A percentile compares a stretch with the other conserved stretches of the same genome.
Evolutionary conservation across 2,888 invertebrate genomes (phyloP).

Genomic region (Boloria euphrosyne): DNA sequence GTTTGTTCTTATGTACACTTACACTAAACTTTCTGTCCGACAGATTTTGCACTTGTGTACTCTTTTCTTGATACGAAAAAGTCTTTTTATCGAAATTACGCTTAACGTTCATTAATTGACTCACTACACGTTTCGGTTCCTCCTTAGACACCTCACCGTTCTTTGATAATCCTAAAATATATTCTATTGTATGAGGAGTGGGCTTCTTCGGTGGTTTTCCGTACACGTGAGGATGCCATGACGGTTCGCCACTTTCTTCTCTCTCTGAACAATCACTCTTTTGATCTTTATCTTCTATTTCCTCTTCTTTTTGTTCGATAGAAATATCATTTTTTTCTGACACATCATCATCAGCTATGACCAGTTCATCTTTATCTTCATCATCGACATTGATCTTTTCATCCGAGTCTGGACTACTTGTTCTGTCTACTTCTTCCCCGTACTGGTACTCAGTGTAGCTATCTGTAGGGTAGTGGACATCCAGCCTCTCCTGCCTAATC

Average conservation of each 20-base stretch:
- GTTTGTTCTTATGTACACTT: conserved; percentile 67
- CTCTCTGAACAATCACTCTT: conserved; percentile 46
- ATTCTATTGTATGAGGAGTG: conserved; percentile 93
- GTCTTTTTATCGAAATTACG: conserved; percentile 60
- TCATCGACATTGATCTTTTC: conserved; percentile 66
- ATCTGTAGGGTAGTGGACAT: conserved; percentile 48
- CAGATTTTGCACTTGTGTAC: conserved; percentile 69
- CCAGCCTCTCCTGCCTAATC: conserved; percentile 56
- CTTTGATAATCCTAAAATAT: conserved; percentile 87
- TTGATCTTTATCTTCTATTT: conserved; percentile 40
- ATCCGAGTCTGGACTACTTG: conserved; percentile 53
- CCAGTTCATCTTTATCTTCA: conserved; percentile 57
- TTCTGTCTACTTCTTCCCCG: conserved; percentile 50
- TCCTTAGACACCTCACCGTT: conserved; percentile 48
- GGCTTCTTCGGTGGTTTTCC: conserved; percentile 90
- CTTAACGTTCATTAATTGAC: conserved; percentile 67
- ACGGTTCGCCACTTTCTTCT: conserved; percentile 57
- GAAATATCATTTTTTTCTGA: conserved; percentile 39
- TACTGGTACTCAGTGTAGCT: conserved; percentile 44
- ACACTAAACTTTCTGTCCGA: conserved; percentile 55
- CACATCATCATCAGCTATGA: conserved; percentile 53
- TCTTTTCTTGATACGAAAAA: conserved; percentile 51
- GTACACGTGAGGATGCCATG: conserved; percentile 96
- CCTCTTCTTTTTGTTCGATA: conserved; percentile 36
- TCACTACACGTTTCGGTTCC: conserved; percentile 49